phyloP scores from a whole-genome alignment of 2,113 vertebrate genomes.

The Phalacrocorax pelagicus region DNA sequence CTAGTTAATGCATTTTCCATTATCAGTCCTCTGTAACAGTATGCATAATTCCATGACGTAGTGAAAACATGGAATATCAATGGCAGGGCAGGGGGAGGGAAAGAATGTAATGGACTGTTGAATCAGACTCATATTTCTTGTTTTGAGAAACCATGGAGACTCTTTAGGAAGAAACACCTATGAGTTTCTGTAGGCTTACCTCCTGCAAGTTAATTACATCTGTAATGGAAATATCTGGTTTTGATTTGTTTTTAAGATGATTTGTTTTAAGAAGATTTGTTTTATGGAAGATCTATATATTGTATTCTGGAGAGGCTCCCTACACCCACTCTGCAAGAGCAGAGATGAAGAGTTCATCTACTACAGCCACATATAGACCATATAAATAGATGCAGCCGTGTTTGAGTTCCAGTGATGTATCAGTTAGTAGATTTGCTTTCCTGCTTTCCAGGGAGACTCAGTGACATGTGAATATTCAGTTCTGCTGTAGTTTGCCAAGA shows the following conservation, averaged over 20 bases:
- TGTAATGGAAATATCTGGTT: neutral
- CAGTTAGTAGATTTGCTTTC: neutral
- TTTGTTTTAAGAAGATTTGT: no score
- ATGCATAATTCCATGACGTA: neutral
- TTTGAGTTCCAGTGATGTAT: neutral
- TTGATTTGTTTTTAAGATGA: neutral
- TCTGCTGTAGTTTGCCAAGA: neutral
- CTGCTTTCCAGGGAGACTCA: neutral
- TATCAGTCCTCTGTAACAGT: neutral
- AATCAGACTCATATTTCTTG: neutral
- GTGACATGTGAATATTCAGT: neutral
- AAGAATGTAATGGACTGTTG: neutral
- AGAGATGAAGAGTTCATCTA: neutral
- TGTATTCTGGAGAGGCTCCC: neutral
- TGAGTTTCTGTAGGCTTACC: neutral
- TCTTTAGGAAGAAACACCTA: neutral
- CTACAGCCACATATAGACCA: neutral
- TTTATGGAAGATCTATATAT: neutral
- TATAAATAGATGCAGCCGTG: neutral
- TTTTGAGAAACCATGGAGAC: neutral
- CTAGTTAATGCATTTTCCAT: neutral
- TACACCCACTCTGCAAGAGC: neutral
- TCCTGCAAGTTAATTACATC: neutral
- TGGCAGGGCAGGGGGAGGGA: rapidly evolving
- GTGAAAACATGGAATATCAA: neutral